phyloP scores from a whole-genome alignment of 1,140 invertebrate species.

The Parasteatoda tepidariorum region DNA sequence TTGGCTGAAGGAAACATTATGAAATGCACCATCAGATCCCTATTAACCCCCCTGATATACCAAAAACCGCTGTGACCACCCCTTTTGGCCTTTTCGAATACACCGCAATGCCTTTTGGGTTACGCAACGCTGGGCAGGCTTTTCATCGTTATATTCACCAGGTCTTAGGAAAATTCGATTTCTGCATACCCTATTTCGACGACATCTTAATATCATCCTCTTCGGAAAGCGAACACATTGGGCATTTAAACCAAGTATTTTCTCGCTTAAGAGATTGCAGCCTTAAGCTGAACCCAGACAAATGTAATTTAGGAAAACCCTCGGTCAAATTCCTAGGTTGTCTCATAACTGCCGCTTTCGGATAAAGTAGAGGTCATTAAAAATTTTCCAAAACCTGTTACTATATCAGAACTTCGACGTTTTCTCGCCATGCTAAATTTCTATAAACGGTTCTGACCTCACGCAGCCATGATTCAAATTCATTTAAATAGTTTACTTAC shows the following conservation, averaged over 20 bases:
- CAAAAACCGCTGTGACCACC: constrained; percentile 63
- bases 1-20: too few relatives aligned
- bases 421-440: constrained; percentile 66
- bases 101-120: constrained; percentile 54
- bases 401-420: constrained; percentile 65
- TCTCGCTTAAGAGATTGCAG: constrained; percentile 63
- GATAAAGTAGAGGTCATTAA: constrained; percentile 67
- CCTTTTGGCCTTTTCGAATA: constrained; percentile 68
- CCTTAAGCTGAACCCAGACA: constrained; percentile 64
- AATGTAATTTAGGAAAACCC: constrained; percentile 20
- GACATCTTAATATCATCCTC: constrained; percentile 65
- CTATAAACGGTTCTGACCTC: constrained; percentile 50
- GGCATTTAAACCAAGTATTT: constrained; percentile 67
- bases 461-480: constrained; percentile 60
- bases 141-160: constrained; percentile 14
- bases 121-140: too few relatives aligned
- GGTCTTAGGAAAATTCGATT: constrained; percentile 67
- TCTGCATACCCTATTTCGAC: constrained; percentile 66
- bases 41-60: constrained; percentile 22
- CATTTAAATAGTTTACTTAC: constrained; percentile 31
- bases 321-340: constrained; percentile 66
- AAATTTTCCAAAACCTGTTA: constrained; percentile 65
- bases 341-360: constrained; percentile 63
- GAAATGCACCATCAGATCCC: constrained; percentile 64
- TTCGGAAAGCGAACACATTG: constrained; percentile 62